Base-by-base conservation (phyloP, 2,888 invertebrate species). In the Euplagia quadripunctaria region DNA sequence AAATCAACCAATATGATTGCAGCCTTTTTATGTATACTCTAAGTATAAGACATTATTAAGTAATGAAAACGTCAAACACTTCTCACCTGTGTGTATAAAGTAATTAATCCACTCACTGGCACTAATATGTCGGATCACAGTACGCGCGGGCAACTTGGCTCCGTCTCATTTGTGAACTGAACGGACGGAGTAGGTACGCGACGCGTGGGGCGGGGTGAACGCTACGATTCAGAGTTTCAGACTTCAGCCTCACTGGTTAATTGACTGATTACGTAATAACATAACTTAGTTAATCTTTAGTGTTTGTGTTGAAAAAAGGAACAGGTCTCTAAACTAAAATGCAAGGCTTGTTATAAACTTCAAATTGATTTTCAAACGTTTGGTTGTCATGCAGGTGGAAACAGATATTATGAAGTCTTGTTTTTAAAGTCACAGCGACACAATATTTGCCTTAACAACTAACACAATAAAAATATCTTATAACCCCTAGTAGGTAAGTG, bases 21-120 rank as follows among this genome's bases (percentile, higher is more conserved):
- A 31, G 31, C 31, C 31, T 31, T 31, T 2, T 1, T 31, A 31
- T 31, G 2, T 31, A 31, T 31, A 31, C 31, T 31, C 31, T 31
- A 31, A 31, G 2, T 31, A 31, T 31, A 31, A 31, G 31, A 31
- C 31, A 31, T 31, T 31, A 31, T 31, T 58, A 61, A 61, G 0
- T 31, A 31, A 31, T 6, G 31, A 1, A 5, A 14, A 61, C 20
- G 20, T 55, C 14, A 14, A 46, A 46, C 4, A 58, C n/a, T n/a
- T 65, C 74, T 71, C 61, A 74, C 74, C 74, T 74, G 20, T 71
- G 64, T 65, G 42, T 74, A 65, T 68, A 65, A 58, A 65, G 65
- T 11, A 43, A 46, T 46, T 58, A 52, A 75, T 72, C 65, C 75
- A 72, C 61, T 65, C 20, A 72, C 69, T 66, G 69, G 66, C 68